Base-by-base conservation (phyloP, 35 echinoderm and acorn worm genomes). In the Chiridota heheva region DNA sequence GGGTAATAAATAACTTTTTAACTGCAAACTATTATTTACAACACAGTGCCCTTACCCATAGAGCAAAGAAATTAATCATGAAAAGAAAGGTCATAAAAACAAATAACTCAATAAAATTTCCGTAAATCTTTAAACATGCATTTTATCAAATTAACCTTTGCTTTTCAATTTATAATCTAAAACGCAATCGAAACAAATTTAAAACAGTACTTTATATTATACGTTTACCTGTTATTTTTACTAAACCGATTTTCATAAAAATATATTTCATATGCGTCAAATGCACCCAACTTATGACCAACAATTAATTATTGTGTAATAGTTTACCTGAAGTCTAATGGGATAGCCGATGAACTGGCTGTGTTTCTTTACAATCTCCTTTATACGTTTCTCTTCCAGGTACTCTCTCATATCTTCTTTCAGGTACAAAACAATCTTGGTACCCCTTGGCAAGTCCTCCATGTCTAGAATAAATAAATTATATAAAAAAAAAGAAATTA, bases 321-420 rank as follows among this genome's bases (percentile, higher is more conserved):
- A n/a, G n/a, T n/a, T 63, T 55, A 98, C 95, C 80, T 81, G 84
- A 33, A 98, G 85, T 43, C 44, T 70, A 80, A 98, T 98, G 15
- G 95, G 95, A 63, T 98, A 98, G 73, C 95, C 95, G 65, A 98
- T 98, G 74, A 98, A 98, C 85, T 98, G 95, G 64, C 95, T 98
- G 95, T 98, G 95, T 57, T 98, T 98, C 95, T 98, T 98, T 56
- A 98, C 85, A 43, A 91, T 46, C 0, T 98, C 95, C 43, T 91
- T 91, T 40, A 98, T 47, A 55, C 60, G 72, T 57, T 98, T 98
- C 61, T 98, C 95, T 25, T 91, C 89, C 1, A 84, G 40, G 69
- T 91, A 98, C n/a, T 98, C 95, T 13, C 73, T 48, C 85, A 91
- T 90, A 69, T 98, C 95, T 69, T 98, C 95, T 62, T 98, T 98